Evolutionary conservation across 1,140 invertebrate genomes (phyloP).

Genomic region (Araneus ventricosus): DNA sequence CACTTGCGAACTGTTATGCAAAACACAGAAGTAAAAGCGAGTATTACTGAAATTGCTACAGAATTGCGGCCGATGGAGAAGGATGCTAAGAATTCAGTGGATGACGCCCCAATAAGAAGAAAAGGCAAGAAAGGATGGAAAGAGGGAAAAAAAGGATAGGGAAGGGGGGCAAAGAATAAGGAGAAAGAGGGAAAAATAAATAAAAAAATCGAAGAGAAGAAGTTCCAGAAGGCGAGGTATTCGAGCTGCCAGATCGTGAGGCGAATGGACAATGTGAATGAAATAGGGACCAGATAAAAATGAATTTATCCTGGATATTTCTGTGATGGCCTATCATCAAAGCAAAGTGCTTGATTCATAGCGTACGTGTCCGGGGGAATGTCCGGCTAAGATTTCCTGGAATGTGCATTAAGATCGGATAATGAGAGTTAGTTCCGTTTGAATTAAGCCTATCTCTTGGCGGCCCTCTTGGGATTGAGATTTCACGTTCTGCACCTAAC

Average conservation of each 20-base stretch:
- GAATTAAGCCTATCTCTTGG: neutral
- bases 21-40: constrained; percentile 69
- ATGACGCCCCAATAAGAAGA: constrained; percentile 73
- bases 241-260: constrained; percentile 72
- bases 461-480: no score
- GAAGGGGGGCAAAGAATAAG: constrained; percentile 7
- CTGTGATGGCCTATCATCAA: constrained; percentile 28
- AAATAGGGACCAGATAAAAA: constrained; percentile 68
- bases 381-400: neutral
- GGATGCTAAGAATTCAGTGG: constrained; percentile 71
- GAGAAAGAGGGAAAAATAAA: constrained; percentile 40
- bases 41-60: constrained; percentile 71
- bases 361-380: constrained; percentile 10
- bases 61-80: constrained; percentile 52
- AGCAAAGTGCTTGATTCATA: constrained; percentile 51
- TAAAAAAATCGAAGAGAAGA: constrained; percentile 51
- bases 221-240: constrained; percentile 70
- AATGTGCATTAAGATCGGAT: neutral
- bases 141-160: neutral
- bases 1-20: constrained; percentile 58
- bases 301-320: constrained; percentile 56
- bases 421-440: neutral
- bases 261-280: constrained; percentile 70
- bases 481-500: no score
- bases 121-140: constrained; percentile 70